A percentile compares a stretch with the other conserved stretches of the same genome.
These are phyloP conservation scores for Temnothorax ravouxi DNA, from an alignment of 2,888 invertebrate genomes.

Conservation along the genomic window DNA sequence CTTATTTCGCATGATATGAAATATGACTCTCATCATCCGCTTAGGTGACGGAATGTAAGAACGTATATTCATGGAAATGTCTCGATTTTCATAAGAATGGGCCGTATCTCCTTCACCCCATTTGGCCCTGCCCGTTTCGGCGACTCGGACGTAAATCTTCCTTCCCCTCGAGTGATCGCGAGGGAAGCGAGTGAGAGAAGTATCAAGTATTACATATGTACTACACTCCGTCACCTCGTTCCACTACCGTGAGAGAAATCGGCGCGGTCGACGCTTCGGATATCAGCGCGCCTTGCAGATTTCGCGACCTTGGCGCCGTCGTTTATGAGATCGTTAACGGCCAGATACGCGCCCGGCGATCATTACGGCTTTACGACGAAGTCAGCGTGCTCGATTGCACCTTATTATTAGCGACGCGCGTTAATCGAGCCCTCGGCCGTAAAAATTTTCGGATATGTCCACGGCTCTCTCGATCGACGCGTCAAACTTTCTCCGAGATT, in stretches of 20 bases:
- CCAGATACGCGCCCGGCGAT: slow-evolving; percentile 30
- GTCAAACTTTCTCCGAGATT: slow-evolving; percentile 44
- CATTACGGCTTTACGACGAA: slow-evolving; percentile 37
- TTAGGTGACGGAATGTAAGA: background rate
- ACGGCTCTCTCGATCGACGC: background rate
- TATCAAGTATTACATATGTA: slow-evolving; percentile 34
- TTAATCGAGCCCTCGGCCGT: slow-evolving; percentile 25
- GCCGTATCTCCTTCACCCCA: background rate
- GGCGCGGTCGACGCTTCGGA: slow-evolving; percentile 15
- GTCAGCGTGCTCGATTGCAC: slow-evolving; percentile 27
- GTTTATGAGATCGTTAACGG: slow-evolving; percentile 39
- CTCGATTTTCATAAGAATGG: slow-evolving; percentile 10
- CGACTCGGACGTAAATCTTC: slow-evolving; percentile 34
- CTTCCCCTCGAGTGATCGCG: slow-evolving; percentile 7
- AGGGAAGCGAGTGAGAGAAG: background rate
- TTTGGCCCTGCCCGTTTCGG: background rate
- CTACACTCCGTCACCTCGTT: background rate
- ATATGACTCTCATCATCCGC: background rate
- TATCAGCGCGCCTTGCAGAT: slow-evolving; percentile 35
- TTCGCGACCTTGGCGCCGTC: slow-evolving; percentile 43
- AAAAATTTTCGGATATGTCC: slow-evolving; percentile 36
- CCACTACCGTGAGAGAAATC: slow-evolving; percentile 34
- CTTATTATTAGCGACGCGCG: slow-evolving; percentile 41
- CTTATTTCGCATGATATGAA: background rate
- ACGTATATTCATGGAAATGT: background rate